Percentiles rank a stretch among this genome's conserved stretches.
Conservation (phyloP, 2,113 vertebrate species). For the Edolisoma coerulescens region DNA sequence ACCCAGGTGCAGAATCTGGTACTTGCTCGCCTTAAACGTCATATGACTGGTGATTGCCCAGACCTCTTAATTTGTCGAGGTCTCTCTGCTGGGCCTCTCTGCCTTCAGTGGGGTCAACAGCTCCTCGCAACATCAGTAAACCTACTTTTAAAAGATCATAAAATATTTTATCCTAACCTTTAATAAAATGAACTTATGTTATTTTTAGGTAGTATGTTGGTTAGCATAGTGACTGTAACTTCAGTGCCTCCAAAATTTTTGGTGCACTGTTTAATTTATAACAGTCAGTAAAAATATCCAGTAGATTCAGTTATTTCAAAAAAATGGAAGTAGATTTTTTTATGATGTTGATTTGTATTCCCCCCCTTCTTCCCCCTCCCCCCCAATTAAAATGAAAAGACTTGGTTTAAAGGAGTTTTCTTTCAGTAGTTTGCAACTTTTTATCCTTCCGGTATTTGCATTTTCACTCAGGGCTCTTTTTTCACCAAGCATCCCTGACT, state of each 20-base stretch:
- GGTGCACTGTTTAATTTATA: background rate
- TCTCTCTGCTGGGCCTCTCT: background rate
- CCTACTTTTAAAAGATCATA: background rate
- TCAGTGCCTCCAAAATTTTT: background rate
- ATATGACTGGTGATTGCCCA: background rate
- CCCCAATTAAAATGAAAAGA: background rate
- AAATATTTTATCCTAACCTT: background rate
- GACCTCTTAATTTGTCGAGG: background rate
- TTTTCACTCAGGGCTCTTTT: background rate
- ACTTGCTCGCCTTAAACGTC: background rate
- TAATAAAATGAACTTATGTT: background rate
- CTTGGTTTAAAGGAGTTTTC: background rate
- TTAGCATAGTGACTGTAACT: background rate
- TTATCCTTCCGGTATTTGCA: background rate
- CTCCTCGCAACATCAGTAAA: background rate
- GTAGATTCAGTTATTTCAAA: background rate
- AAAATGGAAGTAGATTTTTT: background rate
- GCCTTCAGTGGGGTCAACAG: background rate
- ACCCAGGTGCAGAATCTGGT: background rate
- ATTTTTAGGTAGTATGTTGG: background rate
- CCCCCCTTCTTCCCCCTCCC: no score
- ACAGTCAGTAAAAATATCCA: background rate
- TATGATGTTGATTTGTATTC: background rate
- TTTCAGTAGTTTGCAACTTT: background rate
- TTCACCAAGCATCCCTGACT: background rate